Conservation (phyloP, 2,797 vertebrate species). For the Hypotaenidia okinawae region DNA sequence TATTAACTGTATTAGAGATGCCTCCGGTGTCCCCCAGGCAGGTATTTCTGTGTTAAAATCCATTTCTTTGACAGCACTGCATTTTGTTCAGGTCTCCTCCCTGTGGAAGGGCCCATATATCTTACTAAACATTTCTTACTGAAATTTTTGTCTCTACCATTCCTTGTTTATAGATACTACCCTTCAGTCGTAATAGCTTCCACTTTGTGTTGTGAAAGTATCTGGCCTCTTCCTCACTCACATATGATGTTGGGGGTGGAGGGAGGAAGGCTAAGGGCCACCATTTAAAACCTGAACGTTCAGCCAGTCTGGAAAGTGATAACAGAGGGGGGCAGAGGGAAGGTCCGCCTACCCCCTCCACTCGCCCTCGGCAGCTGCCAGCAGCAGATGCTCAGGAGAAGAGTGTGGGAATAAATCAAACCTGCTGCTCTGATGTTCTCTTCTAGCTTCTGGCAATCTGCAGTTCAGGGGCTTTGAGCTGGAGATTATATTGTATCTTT, state of each 20-base stretch:
- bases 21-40: not conserved
- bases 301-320: not conserved
- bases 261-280: too few species aligned
- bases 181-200: accelerated
- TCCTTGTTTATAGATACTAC: not conserved
- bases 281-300: not conserved
- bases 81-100: not conserved
- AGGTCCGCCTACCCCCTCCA: accelerated
- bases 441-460: not conserved
- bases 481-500: not conserved
- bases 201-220: not conserved
- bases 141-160: not conserved
- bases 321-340: not conserved
- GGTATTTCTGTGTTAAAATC: not conserved
- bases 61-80: not conserved
- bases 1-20: not conserved
- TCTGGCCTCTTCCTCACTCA: not conserved
- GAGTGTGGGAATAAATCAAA: not conserved
- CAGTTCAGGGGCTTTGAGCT: not conserved
- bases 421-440: not conserved
- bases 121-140: not conserved
- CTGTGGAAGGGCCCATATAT: not conserved
- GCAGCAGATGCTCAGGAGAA: not conserved
- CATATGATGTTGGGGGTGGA: accelerated
- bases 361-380: not conserved